phyloP scores from a whole-genome alignment of 2,797 vertebrate genomes.

The Microchirus variegatus region DNA sequence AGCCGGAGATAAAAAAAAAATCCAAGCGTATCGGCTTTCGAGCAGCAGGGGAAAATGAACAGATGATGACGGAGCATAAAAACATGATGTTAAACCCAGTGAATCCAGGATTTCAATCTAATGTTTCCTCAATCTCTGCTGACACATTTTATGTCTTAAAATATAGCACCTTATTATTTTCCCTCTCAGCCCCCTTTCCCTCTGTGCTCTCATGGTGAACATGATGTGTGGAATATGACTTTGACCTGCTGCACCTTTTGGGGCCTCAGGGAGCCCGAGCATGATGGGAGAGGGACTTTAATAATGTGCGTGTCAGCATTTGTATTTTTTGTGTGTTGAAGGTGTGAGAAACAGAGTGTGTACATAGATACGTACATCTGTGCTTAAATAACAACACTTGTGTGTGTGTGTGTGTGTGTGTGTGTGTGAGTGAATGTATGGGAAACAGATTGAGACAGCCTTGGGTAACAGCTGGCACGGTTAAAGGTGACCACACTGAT shows the following conservation, averaged over 20 bases:
- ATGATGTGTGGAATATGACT: conserved; percentile 55
- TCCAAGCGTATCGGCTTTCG: no score
- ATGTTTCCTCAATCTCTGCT: no score
- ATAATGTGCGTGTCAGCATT: conserved; percentile 28
- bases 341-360: not conserved
- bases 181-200: conserved; percentile 10
- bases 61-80: no score
- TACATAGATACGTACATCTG: conserved; percentile 2
- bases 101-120: no score
- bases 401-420: conserved; percentile 16
- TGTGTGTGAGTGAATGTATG: conserved; percentile 24
- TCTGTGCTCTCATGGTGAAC: conserved; percentile 21
- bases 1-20: no score
- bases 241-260: conserved; percentile 57
- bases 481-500: conserved; percentile 4
- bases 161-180: not conserved
- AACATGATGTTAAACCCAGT: no score
- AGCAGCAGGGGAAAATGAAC: no score
- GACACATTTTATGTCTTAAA: no score
- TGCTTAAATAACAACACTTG: not conserved
- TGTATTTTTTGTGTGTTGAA: conserved; percentile 25
- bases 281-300: conserved; percentile 24
- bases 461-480: conserved; percentile 10
- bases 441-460: conserved; percentile 8
- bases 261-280: conserved; percentile 35